Evolutionary conservation across 2,888 invertebrate genomes (phyloP), one percentile per base, ranked within the genome.

Genomic region (Ischnura elegans): DNA sequence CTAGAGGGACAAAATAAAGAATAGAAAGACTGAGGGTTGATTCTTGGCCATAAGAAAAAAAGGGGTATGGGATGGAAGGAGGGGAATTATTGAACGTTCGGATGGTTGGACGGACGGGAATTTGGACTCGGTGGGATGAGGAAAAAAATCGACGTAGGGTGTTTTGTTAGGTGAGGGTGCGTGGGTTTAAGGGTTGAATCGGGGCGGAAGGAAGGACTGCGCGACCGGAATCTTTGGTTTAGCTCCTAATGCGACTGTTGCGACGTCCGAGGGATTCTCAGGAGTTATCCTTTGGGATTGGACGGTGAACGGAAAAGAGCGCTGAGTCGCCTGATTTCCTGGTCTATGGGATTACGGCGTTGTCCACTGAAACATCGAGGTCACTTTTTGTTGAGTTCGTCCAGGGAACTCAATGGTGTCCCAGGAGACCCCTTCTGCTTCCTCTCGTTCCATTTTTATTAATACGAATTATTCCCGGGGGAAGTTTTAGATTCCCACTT

Each of bases 141-240:
- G n/a, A 61, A n/a, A 61, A 76, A 76, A 76, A 36, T 29, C 36
- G 76, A 76, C 5, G 76, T 36, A 25, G 76, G 76, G 36, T 36
- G 8, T 76, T 76, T 76, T 36, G 10, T 76, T n/a, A 10, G 10
- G 13, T n/a, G n/a, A n/a, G n/a, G n/a, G n/a, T n/a, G n/a, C n/a
- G n/a, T n/a, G n/a, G n/a, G n/a, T n/a, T n/a, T 29, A 36, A 76
- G 5, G 76, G 76, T n/a, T 16, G 76, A 36, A 25, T 29, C 1
- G 13, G 76, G 36, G 36, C 36, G 76, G 76, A 76, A 16, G 36
- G 2, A 36, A 76, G 36, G 76, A 10, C 76, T 36, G 76, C 76
- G 76, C 76, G 76, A 76, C 76, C 76, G 76, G 76, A 76, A 76
- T 76, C 76, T 76, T 76, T 76, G 76, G 36, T 76, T 76, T 76